A percentile compares a stretch with the other conserved stretches of the same genome.
Conservation (phyloP, 2,113 vertebrate species). For the Tupaia tana region DNA sequence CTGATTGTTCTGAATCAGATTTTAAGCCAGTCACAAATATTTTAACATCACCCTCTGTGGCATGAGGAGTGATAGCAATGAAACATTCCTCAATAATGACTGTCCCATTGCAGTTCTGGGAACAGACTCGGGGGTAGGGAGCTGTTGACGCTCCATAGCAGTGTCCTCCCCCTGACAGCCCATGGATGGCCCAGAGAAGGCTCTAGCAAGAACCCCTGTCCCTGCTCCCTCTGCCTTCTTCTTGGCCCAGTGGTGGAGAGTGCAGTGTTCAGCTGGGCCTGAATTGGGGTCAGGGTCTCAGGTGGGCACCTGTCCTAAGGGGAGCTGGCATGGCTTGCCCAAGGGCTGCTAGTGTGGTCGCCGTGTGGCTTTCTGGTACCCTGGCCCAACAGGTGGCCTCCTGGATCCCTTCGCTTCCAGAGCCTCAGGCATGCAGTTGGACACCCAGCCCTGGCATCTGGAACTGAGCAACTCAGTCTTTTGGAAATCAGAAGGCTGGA, state of each 20-base stretch:
- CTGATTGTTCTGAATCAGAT: too few species aligned
- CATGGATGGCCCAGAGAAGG: background rate
- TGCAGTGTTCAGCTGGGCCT: background rate
- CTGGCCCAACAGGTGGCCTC: constrained; percentile 80
- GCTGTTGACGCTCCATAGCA: background rate
- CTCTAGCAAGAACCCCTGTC: background rate
- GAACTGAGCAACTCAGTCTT: constrained; percentile 73
- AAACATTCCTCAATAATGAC: too few species aligned
- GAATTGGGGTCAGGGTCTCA: background rate
- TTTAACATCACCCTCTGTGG: too few species aligned
- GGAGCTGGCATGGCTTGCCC: constrained; percentile 83
- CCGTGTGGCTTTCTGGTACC: constrained; percentile 79
- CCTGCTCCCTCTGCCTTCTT: background rate
- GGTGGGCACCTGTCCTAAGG: background rate
- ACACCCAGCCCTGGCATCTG: constrained; percentile 52
- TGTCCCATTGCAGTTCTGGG: background rate
- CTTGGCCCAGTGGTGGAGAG: constrained; percentile 52
- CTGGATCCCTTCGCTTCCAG: constrained; percentile 56
- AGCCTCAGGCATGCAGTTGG: constrained; percentile 58
- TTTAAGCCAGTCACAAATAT: too few species aligned
- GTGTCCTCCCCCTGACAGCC: background rate
- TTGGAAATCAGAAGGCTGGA: constrained; percentile 75
- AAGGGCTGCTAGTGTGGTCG: constrained; percentile 75
- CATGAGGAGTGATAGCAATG: too few species aligned
- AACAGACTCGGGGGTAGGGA: background rate